Percentiles rank a stretch among this genome's conserved stretches.
phyloP scores from a whole-genome alignment of 2,888 invertebrate species.

The Podotricha telesiphe region DNA sequence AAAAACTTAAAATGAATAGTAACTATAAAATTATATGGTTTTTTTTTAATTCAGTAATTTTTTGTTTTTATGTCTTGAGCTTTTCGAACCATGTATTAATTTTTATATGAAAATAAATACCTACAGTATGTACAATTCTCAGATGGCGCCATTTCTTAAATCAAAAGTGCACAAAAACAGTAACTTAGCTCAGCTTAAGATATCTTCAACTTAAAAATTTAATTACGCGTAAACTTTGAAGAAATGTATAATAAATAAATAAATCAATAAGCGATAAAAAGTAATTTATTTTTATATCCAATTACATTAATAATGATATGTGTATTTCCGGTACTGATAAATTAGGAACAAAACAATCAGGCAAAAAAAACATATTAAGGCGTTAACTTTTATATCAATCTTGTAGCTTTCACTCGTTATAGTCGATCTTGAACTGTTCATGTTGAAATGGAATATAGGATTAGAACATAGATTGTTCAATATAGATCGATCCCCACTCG shows the following conservation, averaged over 20 bases:
- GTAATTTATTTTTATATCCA: constrained; percentile 11
- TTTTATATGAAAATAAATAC: too few relatives aligned
- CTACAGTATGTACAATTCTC: too few relatives aligned
- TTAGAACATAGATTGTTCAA: too few relatives aligned
- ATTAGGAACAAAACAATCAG: not conserved
- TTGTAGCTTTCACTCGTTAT: not conserved
- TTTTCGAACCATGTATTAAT: too few relatives aligned
- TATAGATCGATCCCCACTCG: too few relatives aligned
- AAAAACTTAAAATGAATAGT: too few relatives aligned
- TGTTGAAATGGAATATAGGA: too few relatives aligned
- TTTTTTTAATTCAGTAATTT: too few relatives aligned
- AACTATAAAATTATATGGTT: too few relatives aligned
- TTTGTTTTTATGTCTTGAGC: too few relatives aligned
- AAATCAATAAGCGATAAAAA: constrained; percentile 22
- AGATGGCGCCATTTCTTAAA: too few relatives aligned
- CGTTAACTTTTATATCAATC: not conserved
- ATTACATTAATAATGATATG: not conserved
- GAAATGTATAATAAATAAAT: constrained; percentile 18
- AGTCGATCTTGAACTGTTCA: not conserved
- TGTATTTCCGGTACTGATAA: constrained; percentile 13
- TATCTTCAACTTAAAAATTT: constrained; percentile 7
- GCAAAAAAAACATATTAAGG: not conserved
- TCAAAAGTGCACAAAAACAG: too few relatives aligned
- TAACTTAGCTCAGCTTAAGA: not conserved
- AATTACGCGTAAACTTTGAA: not conserved